Evolutionary conservation across 2,113 vertebrate species (phyloP).

Genomic region (Crotophaga sulcirostris): DNA sequence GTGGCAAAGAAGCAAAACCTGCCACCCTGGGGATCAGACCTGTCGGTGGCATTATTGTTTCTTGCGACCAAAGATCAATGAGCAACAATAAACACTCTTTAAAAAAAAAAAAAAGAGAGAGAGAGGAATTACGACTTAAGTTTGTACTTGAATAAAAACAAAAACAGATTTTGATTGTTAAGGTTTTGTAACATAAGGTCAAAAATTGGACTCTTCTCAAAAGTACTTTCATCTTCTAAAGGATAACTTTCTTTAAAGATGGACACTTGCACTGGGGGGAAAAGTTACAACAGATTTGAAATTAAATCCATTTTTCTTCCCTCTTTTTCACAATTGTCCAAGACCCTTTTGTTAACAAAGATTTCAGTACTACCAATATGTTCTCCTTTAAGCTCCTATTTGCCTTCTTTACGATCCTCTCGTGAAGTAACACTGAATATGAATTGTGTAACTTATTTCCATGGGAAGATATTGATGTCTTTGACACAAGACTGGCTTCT

Average conservation of each 20-base stretch:
- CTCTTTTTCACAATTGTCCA: constrained; percentile 61
- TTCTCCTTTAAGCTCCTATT: constrained; percentile 58
- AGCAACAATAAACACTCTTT: constrained; percentile 69
- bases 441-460: constrained; percentile 41
- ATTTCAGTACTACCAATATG: constrained; percentile 41
- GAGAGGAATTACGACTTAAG: constrained; percentile 56
- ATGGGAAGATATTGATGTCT: neutral
- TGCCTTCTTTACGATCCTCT: constrained; percentile 51
- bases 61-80: constrained; percentile 83
- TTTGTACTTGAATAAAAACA: constrained; percentile 63
- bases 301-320: constrained; percentile 43
- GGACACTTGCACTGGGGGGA: constrained; percentile 57
- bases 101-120: neutral
- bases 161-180: constrained; percentile 71
- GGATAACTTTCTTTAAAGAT: constrained; percentile 60
- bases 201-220: constrained; percentile 70
- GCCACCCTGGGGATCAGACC: constrained; percentile 56
- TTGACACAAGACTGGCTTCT: constrained; percentile 36
- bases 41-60: constrained; percentile 73
- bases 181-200: constrained; percentile 74
- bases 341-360: constrained; percentile 57
- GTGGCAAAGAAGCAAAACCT: constrained; percentile 72
- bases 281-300: constrained; percentile 29
- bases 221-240: constrained; percentile 68
- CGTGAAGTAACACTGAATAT: neutral